These are phyloP conservation scores for Eupithecia tripunctaria DNA, from an alignment of 2,888 invertebrate genomes.

Conservation along the genomic window DNA sequence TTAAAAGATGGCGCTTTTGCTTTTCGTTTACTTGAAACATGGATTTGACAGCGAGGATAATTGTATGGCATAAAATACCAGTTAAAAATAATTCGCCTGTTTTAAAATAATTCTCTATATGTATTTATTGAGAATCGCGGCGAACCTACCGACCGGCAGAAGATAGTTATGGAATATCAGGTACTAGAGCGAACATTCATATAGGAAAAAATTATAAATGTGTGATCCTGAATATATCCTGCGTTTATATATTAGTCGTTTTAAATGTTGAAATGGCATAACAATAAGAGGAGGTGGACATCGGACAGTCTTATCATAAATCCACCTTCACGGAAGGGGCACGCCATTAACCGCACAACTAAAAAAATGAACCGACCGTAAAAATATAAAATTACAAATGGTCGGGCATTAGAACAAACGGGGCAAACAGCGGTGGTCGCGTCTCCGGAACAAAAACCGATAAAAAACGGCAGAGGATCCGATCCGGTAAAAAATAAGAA, in stretches of 20 bases:
- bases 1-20: no score
- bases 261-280: slow-evolving; percentile 32
- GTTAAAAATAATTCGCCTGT: no score
- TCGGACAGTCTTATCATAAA: slow-evolving; percentile 43
- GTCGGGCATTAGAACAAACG: slow-evolving; percentile 80
- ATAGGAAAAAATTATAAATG: neutral
- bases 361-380: slow-evolving; percentile 59
- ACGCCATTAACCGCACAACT: slow-evolving; percentile 65
- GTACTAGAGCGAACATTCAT: neutral
- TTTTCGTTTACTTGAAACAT: no score
- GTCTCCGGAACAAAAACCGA: slow-evolving; percentile 85
- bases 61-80: no score
- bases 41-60: no score
- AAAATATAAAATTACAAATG: slow-evolving; percentile 81
- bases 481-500: slow-evolving; percentile 84
- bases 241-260: neutral
- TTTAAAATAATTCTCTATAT: no score
- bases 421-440: slow-evolving; percentile 65
- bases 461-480: slow-evolving; percentile 81
- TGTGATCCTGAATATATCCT: neutral
- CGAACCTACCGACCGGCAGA: neutral
- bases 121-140: neutral
- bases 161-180: neutral
- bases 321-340: slow-evolving; percentile 63
- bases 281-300: slow-evolving; percentile 39